These are phyloP conservation scores for Phyllotreta cruciferae DNA, from an alignment of 2,888 invertebrate genomes.

Conservation along the genomic window DNA sequence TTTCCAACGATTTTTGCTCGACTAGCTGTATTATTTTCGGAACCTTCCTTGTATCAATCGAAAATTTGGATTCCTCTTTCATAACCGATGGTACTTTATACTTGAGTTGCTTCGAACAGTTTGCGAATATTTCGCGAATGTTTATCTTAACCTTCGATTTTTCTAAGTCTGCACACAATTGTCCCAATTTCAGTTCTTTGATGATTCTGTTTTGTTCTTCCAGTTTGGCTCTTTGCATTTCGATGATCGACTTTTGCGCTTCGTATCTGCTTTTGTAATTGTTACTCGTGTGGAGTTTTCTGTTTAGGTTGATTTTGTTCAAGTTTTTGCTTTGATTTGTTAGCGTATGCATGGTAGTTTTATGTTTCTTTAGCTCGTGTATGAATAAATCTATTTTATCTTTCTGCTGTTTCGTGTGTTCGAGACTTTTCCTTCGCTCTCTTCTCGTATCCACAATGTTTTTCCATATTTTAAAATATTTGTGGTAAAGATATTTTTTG, in stretches of 20 bases:
- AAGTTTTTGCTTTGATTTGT: conserved; percentile 1
- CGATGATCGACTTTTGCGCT: conserved; percentile 76
- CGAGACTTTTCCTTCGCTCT: conserved; percentile 29
- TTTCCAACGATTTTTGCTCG: conserved; percentile 74
- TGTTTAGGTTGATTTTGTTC: neutral
- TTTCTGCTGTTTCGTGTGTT: conserved; percentile 38
- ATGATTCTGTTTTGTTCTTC: conserved; percentile 77
- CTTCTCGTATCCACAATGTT: conserved; percentile 35
- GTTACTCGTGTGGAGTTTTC: conserved; percentile 21
- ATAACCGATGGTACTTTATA: conserved; percentile 62
- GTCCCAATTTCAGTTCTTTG: conserved; percentile 74
- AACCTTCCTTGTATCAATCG: conserved; percentile 65
- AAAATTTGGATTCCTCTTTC: conserved; percentile 56
- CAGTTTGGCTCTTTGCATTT: conserved; percentile 73
- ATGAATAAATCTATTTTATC: conserved; percentile 51
- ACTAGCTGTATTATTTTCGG: conserved; percentile 76
- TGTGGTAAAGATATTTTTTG: conserved; percentile 23
- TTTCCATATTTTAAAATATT: conserved; percentile 48
- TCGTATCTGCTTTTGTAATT: conserved; percentile 62
- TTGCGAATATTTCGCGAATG: conserved; percentile 61
- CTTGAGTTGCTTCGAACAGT: conserved; percentile 56
- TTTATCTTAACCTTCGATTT: conserved; percentile 67
- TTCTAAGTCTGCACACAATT: conserved; percentile 70
- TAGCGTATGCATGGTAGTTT: conserved; percentile 30
- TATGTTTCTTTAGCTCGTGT: conserved; percentile 44